Evolutionary conservation across 2,113 vertebrate species (phyloP).

Genomic region (Rattus rattus): DNA sequence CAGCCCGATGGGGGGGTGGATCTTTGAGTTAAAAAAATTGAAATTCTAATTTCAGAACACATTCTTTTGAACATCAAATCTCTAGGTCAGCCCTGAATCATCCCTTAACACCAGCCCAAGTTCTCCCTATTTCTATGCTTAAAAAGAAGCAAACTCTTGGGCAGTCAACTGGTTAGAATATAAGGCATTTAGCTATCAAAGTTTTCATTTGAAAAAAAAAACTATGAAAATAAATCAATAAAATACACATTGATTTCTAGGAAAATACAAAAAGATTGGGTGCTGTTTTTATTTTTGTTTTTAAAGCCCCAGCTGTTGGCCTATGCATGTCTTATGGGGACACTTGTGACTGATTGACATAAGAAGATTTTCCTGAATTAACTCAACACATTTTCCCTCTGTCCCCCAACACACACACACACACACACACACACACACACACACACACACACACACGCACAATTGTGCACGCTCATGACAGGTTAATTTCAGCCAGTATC

Average conservation of each 20-base stretch:
- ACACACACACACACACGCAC: background rate
- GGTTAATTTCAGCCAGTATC: conserved; percentile 46
- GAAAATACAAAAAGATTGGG: background rate
- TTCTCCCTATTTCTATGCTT: background rate
- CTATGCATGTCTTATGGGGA: background rate
- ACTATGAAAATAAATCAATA: conserved; percentile 8
- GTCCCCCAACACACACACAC: background rate
- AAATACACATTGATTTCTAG: background rate
- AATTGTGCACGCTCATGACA: background rate
- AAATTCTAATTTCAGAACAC: conserved; percentile 19
- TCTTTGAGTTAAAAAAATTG: background rate
- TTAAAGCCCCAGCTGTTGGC: background rate
- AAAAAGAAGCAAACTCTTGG: conserved; percentile 8
- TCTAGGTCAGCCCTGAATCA: background rate
- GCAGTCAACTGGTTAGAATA: background rate
- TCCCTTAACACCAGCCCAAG: background rate
- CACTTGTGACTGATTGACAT: conserved; percentile 6
- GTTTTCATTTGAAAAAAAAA: conserved; percentile 11
- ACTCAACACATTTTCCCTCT: background rate
- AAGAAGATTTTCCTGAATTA: background rate
- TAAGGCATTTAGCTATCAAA: background rate
- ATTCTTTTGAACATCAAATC: background rate
- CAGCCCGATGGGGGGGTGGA: background rate
- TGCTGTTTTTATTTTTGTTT: conserved; percentile 58
- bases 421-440: too few relatives aligned